These are phyloP conservation scores for Ectobius pallidus DNA, from an alignment of 2,888 invertebrate species.

Conservation along the genomic window DNA sequence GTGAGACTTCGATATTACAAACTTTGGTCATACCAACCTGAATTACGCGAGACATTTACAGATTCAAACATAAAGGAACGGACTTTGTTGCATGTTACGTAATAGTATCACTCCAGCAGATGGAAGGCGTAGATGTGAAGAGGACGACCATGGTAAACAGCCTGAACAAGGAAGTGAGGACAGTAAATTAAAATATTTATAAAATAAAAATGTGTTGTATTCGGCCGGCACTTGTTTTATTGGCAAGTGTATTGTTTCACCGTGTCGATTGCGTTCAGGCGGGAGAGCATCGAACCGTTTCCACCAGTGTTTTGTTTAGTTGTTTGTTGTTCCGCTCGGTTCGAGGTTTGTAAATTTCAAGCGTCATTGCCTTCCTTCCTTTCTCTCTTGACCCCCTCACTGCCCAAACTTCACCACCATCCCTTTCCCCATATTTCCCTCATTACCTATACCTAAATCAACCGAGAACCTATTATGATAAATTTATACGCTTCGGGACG, in stretches of 20 bases:
- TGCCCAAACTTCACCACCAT: slow-evolving; percentile 12
- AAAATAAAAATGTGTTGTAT: slow-evolving; percentile 14
- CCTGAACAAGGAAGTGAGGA: not conserved
- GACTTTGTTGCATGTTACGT: too few species aligned
- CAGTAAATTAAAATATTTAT: slow-evolving; percentile 15
- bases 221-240: not conserved
- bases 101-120: too few species aligned
- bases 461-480: slow-evolving; percentile 22
- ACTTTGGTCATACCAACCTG: too few species aligned
- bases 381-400: not conserved
- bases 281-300: slow-evolving; percentile 14
- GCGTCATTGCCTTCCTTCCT: slow-evolving; percentile 32
- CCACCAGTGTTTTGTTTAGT: slow-evolving; percentile 22
- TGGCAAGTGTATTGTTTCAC: slow-evolving; percentile 17
- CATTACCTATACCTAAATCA: slow-evolving; percentile 35
- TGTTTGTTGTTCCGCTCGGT: slow-evolving; percentile 33
- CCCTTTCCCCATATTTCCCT: slow-evolving; percentile 31
- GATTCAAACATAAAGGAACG: too few species aligned
- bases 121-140: not conserved
- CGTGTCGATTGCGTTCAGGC: not conserved
- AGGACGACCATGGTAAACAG: not conserved
- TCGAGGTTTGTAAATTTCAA: slow-evolving; percentile 33
- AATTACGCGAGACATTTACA: too few species aligned
- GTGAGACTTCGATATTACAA: too few species aligned
- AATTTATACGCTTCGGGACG: not conserved